Percentiles rank a stretch among this genome's conserved stretches.
Conservation (phyloP, 2,797 vertebrate species). For the Hemibagrus guttatus region DNA sequence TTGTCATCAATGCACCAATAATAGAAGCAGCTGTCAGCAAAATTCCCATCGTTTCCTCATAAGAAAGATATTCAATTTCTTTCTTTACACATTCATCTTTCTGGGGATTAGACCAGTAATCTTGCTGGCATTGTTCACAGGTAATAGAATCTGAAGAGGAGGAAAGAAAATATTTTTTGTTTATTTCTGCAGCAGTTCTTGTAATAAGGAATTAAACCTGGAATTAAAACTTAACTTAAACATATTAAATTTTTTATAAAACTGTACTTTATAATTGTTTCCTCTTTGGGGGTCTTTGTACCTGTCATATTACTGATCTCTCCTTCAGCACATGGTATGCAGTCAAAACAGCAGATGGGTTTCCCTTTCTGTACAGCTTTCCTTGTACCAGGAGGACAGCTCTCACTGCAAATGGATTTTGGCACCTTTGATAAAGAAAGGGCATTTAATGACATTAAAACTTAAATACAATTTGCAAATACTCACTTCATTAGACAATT, state of each 20-base stretch:
- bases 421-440: conserved; percentile 25
- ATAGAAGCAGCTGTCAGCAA: conserved; percentile 63
- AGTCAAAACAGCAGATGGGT: conserved; percentile 71
- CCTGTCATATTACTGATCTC: conserved; percentile 67
- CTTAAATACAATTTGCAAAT: neutral
- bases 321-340: conserved; percentile 69
- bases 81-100: conserved; percentile 70
- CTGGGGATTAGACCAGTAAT: conserved; percentile 71
- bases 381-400: conserved; percentile 53
- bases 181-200: neutral
- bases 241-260: neutral
- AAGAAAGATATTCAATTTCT: conserved; percentile 69
- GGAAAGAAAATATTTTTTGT: neutral
- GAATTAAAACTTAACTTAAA: neutral
- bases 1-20: conserved; percentile 55
- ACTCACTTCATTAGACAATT: neutral
- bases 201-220: neutral
- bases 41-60: conserved; percentile 67
- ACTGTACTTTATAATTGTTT: conserved; percentile 43
- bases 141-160: conserved; percentile 70
- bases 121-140: conserved; percentile 52
- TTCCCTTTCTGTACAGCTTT: conserved; percentile 71
- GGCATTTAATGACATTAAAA: neutral
- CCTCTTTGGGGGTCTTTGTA: neutral
- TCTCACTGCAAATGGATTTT: neutral